Evolutionary conservation across 2,888 invertebrate species (phyloP).

Genomic region (Onthophagus sagittarius): DNA sequence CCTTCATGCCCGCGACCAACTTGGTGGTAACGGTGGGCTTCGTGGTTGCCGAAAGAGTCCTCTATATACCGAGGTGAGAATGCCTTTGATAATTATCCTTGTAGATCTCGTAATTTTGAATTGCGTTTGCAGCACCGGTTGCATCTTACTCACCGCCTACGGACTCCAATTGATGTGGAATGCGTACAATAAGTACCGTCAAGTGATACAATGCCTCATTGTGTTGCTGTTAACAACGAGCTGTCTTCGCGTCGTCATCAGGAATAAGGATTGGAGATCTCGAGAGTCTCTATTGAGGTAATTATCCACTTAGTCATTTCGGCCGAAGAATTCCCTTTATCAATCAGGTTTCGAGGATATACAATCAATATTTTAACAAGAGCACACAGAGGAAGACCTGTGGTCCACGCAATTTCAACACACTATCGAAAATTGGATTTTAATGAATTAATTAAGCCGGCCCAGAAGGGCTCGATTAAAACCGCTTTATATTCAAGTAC

Average conservation of each 20-base stretch:
- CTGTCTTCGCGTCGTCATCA: slow-evolving; percentile 62
- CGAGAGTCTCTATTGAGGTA: slow-evolving; percentile 74
- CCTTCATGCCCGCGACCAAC: slow-evolving; percentile 85
- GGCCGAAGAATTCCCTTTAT: neutral
- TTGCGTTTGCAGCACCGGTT: slow-evolving; percentile 66
- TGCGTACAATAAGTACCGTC: slow-evolving; percentile 49
- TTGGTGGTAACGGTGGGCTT: slow-evolving; percentile 76
- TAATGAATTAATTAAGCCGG: neutral
- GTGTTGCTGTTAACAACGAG: slow-evolving; percentile 60
- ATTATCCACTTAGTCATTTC: slow-evolving; percentile 14
- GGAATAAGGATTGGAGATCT: slow-evolving; percentile 76
- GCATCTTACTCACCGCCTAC: slow-evolving; percentile 71
- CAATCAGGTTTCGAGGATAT: neutral
- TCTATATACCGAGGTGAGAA: slow-evolving; percentile 80
- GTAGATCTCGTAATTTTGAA: neutral
- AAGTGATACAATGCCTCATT: slow-evolving; percentile 52
- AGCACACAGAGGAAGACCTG: neutral
- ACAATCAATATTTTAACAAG: neutral
- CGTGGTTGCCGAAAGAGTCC: slow-evolving; percentile 81
- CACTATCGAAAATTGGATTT: neutral
- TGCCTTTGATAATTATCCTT: neutral
- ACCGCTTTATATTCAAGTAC: neutral
- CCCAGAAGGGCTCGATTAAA: neutral
- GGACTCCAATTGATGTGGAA: slow-evolving; percentile 68
- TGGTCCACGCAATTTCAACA: neutral